These are phyloP conservation scores for Ctenicera cuprea DNA, from an alignment of 2,888 invertebrate species.

Conservation along the genomic window DNA sequence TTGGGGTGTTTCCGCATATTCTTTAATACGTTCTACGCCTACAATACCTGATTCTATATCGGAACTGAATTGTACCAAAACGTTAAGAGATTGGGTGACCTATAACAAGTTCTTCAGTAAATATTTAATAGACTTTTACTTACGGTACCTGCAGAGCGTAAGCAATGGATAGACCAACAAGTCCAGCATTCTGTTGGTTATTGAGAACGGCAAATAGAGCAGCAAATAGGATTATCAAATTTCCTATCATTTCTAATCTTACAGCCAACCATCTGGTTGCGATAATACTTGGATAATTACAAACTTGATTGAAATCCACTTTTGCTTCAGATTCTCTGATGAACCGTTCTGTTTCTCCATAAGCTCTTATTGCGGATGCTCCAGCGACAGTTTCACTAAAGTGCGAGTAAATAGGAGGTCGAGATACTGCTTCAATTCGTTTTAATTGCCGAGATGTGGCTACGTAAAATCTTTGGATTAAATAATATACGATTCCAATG, in stretches of 20 bases:
- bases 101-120: slow-evolving; percentile 66
- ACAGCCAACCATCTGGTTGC: slow-evolving; percentile 98
- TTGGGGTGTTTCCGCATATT: slow-evolving; percentile 91
- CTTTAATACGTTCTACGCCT: slow-evolving; percentile 97
- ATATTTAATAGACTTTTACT: not conserved
- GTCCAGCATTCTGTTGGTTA: slow-evolving; percentile 83
- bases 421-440: slow-evolving; percentile 92
- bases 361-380: slow-evolving; percentile 91
- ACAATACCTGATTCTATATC: slow-evolving; percentile 99
- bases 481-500: slow-evolving; percentile 87
- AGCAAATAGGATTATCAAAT: slow-evolving; percentile 95
- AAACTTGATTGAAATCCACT: slow-evolving; percentile 95
- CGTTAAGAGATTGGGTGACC: slow-evolving; percentile 97
- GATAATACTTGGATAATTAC: slow-evolving; percentile 94
- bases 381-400: slow-evolving; percentile 96
- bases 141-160: slow-evolving; percentile 85
- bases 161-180: slow-evolving; percentile 92
- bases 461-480: slow-evolving; percentile 95
- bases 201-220: slow-evolving; percentile 93
- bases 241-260: slow-evolving; percentile 96
- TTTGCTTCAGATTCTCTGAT: slow-evolving; percentile 90
- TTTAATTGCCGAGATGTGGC: slow-evolving; percentile 95
- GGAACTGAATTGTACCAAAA: slow-evolving; percentile 96
- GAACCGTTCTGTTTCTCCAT: slow-evolving; percentile 87
- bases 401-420: slow-evolving; percentile 98